These are phyloP conservation scores for Cariama cristata DNA, from an alignment of 2,113 vertebrate species.

Conservation along the genomic window DNA sequence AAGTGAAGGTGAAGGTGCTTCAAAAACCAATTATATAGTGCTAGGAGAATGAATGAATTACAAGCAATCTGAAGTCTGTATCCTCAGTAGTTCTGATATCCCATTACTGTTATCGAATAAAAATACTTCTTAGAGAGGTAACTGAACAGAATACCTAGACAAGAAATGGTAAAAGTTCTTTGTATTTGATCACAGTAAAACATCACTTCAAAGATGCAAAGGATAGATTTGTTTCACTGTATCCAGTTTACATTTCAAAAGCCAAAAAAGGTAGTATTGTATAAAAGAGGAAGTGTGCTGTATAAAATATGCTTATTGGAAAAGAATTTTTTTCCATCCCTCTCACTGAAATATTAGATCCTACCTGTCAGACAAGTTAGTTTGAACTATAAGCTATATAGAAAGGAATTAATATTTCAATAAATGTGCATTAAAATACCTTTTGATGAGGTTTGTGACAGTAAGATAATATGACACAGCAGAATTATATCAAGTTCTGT, in stretches of 20 bases:
- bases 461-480: constrained; percentile 4
- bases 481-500: constrained; percentile 1
- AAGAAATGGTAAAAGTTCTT: not conserved
- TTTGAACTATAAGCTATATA: not conserved
- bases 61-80: not conserved
- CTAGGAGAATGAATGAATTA: not conserved
- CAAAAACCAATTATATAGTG: not conserved
- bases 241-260: not conserved
- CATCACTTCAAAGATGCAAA: not conserved
- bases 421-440: constrained; percentile 20
- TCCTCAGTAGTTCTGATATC: not conserved
- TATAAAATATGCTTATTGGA: not conserved
- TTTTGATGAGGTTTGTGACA: constrained; percentile 5
- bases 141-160: not conserved
- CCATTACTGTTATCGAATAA: not conserved
- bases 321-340: not conserved
- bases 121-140: not conserved
- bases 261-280: not conserved
- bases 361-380: not conserved
- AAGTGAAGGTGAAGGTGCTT: not conserved
- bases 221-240: not conserved
- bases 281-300: not conserved
- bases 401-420: constrained; percentile 42
- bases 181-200: not conserved
- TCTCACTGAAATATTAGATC: not conserved